A percentile compares a stretch with the other conserved stretches of the same genome.
Conservation (phyloP, 2,113 vertebrate genomes). For the Eidolon helvum region DNA sequence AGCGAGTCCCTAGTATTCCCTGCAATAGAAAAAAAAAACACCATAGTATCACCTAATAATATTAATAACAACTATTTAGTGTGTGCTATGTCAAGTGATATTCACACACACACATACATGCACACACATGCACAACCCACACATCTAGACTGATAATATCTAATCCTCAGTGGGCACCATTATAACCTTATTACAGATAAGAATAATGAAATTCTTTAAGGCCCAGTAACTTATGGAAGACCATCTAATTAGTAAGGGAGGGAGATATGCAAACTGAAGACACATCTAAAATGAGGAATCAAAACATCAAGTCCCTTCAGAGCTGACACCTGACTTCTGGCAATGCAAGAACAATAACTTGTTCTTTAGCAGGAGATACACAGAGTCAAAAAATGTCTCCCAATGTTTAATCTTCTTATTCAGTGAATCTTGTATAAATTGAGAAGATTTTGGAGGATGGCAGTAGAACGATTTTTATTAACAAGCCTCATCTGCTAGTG, state of each 20-base stretch:
- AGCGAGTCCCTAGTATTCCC: not conserved
- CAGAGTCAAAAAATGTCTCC: not conserved
- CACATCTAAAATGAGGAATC: not conserved
- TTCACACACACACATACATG: not conserved
- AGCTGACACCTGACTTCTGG: not conserved
- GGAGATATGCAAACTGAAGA: not conserved
- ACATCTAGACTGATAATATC: not conserved
- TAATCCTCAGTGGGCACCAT: not conserved
- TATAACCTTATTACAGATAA: not conserved
- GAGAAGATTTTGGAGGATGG: not conserved
- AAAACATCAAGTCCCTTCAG: not conserved
- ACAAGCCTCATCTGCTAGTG: not conserved
- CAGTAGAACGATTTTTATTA: constrained; percentile 39
- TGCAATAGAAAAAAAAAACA: not conserved
- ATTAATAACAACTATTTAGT: not conserved
- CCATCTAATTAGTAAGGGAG: not conserved
- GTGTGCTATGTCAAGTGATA: not conserved
- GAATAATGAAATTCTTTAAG: not conserved
- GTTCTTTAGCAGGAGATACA: not conserved
- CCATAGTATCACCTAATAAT: not conserved
- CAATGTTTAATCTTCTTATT: not conserved
- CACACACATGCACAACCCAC: not conserved
- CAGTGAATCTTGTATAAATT: not conserved
- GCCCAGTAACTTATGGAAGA: not conserved
- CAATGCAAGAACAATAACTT: not conserved